Base-by-base conservation (phyloP, 2,113 vertebrate genomes). In the Empidonax traillii region DNA sequence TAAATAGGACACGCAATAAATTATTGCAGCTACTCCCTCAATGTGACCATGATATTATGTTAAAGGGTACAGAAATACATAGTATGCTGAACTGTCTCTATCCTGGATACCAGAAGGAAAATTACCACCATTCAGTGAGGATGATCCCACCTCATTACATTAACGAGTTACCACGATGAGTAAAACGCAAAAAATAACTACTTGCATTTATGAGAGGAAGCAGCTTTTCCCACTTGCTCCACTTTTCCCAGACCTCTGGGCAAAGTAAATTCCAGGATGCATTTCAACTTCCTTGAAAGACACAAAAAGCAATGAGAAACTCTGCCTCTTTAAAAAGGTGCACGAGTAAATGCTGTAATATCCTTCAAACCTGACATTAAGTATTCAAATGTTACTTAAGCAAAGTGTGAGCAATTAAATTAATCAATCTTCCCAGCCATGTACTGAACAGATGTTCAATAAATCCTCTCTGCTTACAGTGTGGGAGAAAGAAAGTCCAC, bases 371-470 rank as follows among this genome's bases (percentile, higher is more conserved):
- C 98, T 98, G 98, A 98, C 99, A 98, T 99, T 99, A 99, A 98
- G 98, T 98, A 99, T 99, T 99, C 99, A 98, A 98, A 99, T 98
- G 98, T 98, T 98, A 98, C 98, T 98, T 98, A 98, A 99, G 98
- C 98, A 99, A 99, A 99, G 98, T 98, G 98, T 97, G 96, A 97
- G 98, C 99, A 99, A 99, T 99, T 99, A 99, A 99, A 99, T 98
- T 98, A 98, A 99, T 99, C 99, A 99, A 99, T 99, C 99, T 99
- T 99, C 97, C 97, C 98, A 98, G 98, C 98, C 98, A 98, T 97
- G 98, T 98, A 98, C 98, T 97, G 98, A 99, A 99, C 99, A 99
- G 99, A 99, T 99, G 99, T 99, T 99, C 98, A 98, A 98, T 98
- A 98, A 98, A 98, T 98, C 98, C 98, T 98, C 97, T 97, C 98